Evolutionary conservation across 35 echinoderm and acorn worm genomes (phyloP).

Genomic region (Ptychodera flava): DNA sequence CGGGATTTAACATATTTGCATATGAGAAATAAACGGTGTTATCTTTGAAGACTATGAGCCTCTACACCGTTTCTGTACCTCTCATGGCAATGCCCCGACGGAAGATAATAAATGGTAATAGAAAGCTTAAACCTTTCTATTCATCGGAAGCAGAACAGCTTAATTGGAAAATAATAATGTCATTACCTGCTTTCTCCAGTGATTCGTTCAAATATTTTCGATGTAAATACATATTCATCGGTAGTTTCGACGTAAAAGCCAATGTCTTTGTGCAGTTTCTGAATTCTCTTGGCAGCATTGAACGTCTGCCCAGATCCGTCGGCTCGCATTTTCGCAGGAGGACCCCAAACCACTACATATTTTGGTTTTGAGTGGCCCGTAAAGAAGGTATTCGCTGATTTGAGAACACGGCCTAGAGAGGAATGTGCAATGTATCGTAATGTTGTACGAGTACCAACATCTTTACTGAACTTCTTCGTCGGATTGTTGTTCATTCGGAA

Average conservation of each 20-base stretch:
- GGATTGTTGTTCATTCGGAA: conserved; percentile 88
- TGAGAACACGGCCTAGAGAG: neutral
- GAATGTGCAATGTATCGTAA: conserved; percentile 70
- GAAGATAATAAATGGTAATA: too few relatives aligned
- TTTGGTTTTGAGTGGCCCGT: neutral
- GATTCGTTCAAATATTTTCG: neutral
- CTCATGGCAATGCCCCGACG: too few relatives aligned
- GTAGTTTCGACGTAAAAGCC: neutral
- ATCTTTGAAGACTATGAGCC: too few relatives aligned
- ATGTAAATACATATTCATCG: neutral
- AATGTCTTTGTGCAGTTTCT: neutral
- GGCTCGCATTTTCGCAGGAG: neutral
- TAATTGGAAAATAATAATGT: too few relatives aligned
- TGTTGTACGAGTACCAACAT: conserved; percentile 76
- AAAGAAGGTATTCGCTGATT: neutral
- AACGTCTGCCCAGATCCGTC: neutral
- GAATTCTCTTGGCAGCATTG: neutral
- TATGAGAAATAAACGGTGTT: too few relatives aligned
- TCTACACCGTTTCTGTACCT: too few relatives aligned
- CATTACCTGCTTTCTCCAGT: neutral
- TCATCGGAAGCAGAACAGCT: too few relatives aligned
- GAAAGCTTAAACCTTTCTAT: too few relatives aligned
- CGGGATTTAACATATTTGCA: too few relatives aligned
- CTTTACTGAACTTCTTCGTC: conserved; percentile 61
- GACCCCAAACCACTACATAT: neutral